Conservation (phyloP, 2,113 vertebrate genomes). For the Candoia aspera region DNA sequence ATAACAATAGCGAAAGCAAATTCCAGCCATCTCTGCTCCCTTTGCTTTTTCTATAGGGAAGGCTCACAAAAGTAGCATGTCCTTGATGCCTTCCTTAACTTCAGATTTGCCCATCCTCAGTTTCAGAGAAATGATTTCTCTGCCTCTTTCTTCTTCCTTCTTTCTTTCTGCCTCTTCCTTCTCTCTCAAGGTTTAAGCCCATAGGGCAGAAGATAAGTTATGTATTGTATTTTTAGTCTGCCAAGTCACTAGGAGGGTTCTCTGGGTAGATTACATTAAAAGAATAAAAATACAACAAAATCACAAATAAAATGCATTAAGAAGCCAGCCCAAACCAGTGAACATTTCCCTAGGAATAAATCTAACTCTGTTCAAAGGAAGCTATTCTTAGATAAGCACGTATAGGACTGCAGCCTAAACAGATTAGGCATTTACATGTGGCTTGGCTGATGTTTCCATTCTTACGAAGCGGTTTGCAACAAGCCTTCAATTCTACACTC, state of each 20-base stretch:
- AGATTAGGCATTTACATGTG: not conserved
- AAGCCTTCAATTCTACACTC: not conserved
- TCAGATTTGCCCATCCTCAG: not conserved
- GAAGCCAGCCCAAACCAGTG: not conserved
- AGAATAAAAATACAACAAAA: not conserved
- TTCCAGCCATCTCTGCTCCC: slow-evolving; percentile 68
- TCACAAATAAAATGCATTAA: not conserved
- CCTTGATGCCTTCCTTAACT: slow-evolving; percentile 66
- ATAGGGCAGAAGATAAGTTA: not conserved
- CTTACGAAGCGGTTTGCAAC: not conserved
- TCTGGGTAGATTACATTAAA: not conserved
- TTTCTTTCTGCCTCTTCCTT: not conserved
- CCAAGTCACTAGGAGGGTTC: not conserved
- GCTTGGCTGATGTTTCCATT: not conserved
- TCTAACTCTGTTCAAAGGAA: not conserved
- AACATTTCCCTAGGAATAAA: not conserved
- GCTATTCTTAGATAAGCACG: not conserved
- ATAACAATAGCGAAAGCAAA: slow-evolving; percentile 85
- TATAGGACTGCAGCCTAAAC: not conserved
- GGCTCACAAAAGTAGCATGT: slow-evolving; percentile 69
- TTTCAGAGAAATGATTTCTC: not conserved
- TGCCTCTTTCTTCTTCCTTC: not conserved
- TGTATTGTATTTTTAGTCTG: not conserved
- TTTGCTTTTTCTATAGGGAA: slow-evolving; percentile 71
- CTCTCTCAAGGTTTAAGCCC: not conserved